A percentile compares a stretch with the other conserved stretches of the same genome.
These are phyloP conservation scores for Calliscelio sp. DNA, from an alignment of 2,888 invertebrate species.

Conservation along the genomic window DNA sequence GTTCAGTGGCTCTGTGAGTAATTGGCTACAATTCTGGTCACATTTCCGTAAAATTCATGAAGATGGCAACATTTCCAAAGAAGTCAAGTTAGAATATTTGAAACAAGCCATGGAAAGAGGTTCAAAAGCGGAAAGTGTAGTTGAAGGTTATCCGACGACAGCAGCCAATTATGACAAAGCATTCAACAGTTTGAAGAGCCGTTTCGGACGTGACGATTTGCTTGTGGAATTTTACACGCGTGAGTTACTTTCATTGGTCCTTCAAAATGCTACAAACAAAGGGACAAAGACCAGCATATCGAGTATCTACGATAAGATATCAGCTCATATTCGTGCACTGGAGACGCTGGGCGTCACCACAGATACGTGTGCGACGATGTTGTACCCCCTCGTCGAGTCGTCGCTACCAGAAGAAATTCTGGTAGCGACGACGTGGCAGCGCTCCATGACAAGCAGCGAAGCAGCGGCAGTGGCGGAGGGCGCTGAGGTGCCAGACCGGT, in stretches of 20 bases:
- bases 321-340: constrained; percentile 74
- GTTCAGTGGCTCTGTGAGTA: constrained; percentile 74
- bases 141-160: constrained; percentile 75
- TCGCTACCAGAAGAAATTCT: constrained; percentile 78
- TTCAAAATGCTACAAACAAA: constrained; percentile 70
- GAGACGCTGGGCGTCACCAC: constrained; percentile 75
- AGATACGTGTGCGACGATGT: constrained; percentile 70
- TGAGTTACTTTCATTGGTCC: constrained; percentile 73
- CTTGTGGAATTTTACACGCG: constrained; percentile 77
- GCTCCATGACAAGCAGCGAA: constrained; percentile 26
- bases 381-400: constrained; percentile 5
- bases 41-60: constrained; percentile 77
- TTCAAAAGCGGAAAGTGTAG: constrained; percentile 74
- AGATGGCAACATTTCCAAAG: constrained; percentile 62
- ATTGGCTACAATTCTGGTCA: constrained; percentile 78
- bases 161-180: constrained; percentile 77
- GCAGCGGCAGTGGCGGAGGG: constrained; percentile 24
- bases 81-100: constrained; percentile 77
- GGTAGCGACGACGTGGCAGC: constrained; percentile 77
- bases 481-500: constrained; percentile 8
- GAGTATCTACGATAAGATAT: constrained; percentile 72
- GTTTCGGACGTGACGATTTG: constrained; percentile 76
- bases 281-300: constrained; percentile 37
- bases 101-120: constrained; percentile 68
- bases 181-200: constrained; percentile 72